Conservation (phyloP, 2,113 vertebrate genomes). For the Nymphicus hollandicus region DNA sequence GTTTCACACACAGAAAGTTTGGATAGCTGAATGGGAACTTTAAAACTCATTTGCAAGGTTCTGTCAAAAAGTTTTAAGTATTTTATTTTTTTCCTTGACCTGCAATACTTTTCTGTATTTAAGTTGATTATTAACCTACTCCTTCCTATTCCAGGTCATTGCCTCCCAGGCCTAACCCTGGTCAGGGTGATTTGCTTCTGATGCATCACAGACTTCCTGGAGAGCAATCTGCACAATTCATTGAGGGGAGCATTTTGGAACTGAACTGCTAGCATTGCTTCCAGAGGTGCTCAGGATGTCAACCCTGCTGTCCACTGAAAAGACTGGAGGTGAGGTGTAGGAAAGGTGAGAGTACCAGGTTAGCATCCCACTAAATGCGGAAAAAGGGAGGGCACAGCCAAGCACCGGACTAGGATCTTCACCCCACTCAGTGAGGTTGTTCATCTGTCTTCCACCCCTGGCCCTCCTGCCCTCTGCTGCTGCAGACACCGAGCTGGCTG, state of each 20-base stretch:
- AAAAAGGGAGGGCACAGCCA: accelerated
- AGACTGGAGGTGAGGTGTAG: not conserved
- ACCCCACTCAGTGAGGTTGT: not conserved
- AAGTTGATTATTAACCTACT: not conserved
- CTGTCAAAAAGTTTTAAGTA: not conserved
- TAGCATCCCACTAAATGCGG: accelerated
- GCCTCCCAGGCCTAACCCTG: not conserved
- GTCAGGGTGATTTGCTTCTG: not conserved
- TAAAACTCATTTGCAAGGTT: not conserved
- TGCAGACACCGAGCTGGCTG: accelerated
- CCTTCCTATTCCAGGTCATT: not conserved
- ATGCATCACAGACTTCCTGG: not conserved
- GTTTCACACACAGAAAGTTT: not conserved
- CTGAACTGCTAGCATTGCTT: not conserved
- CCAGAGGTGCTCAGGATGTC: not conserved
- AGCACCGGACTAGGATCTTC: not conserved
- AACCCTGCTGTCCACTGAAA: not conserved
- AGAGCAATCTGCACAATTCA: not conserved
- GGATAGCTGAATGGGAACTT: not conserved
- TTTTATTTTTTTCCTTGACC: not conserved
- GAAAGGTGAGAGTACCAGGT: accelerated
- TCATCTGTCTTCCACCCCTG: accelerated
- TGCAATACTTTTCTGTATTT: not conserved
- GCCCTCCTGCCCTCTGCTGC: not conserved
- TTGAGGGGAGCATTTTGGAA: not conserved